Percentiles rank a stretch among this genome's conserved stretches.
phyloP scores from a whole-genome alignment of 2,113 vertebrate species.

The Pristiophorus japonicus region DNA sequence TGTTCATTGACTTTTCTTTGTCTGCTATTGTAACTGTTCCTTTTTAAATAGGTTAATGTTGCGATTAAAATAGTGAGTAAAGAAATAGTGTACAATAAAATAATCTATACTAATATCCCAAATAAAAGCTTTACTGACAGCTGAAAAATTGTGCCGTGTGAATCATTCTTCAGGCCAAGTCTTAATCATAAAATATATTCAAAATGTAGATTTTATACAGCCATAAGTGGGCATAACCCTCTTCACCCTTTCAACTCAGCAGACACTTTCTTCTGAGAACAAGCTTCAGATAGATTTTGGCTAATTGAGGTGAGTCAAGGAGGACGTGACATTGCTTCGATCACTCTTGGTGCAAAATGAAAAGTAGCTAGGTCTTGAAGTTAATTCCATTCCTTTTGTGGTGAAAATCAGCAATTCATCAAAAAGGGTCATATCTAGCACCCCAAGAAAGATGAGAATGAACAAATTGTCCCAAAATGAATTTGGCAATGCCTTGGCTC shows the following conservation, averaged over 20 bases:
- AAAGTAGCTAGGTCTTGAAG: neutral
- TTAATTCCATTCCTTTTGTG: neutral
- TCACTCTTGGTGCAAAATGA: neutral
- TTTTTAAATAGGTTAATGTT: neutral
- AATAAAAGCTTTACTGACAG: neutral
- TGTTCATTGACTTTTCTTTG: neutral
- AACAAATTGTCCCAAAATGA: neutral
- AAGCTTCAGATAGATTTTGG: conserved; percentile 39
- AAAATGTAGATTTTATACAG: too few species aligned
- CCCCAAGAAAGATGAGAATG: neutral
- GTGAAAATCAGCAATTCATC: neutral
- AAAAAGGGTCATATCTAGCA: neutral
- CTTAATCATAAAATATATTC: too few species aligned
- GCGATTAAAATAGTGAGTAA: neutral
- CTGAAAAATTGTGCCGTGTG: neutral
- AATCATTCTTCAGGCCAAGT: neutral
- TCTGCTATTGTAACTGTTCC: neutral
- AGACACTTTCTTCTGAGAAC: conserved; percentile 41
- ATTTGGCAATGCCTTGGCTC: neutral
- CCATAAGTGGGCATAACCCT: neutral
- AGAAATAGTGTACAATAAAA: neutral
- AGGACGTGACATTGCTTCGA: conserved; percentile 19
- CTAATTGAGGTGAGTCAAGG: neutral
- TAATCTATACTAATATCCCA: neutral
- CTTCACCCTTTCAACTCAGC: neutral